Percentiles rank a stretch among this genome's conserved stretches.
phyloP scores from a whole-genome alignment of 2,113 vertebrate species.

The Calcarius ornatus region DNA sequence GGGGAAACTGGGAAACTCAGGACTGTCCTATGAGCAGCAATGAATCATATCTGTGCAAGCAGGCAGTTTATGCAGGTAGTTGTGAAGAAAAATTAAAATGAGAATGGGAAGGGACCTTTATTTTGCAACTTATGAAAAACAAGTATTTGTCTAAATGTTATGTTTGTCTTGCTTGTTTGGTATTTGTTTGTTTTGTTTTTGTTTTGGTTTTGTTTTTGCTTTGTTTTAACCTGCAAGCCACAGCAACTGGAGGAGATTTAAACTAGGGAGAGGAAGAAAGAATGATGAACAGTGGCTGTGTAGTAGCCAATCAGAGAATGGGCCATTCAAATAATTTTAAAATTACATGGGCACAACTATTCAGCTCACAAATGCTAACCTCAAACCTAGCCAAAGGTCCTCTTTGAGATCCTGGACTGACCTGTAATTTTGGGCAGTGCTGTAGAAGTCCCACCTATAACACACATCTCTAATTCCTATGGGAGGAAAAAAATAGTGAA shows the following conservation, averaged over 20 bases:
- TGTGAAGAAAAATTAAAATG: not conserved
- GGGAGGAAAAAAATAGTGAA: not conserved
- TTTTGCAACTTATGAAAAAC: not conserved
- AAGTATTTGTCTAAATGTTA: not conserved
- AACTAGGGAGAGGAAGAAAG: not conserved
- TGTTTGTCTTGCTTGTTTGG: not conserved
- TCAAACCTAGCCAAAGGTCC: not conserved
- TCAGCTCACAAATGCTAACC: not conserved
- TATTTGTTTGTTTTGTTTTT: not conserved
- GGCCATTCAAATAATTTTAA: not conserved
- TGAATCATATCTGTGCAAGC: not conserved
- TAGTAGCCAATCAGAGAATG: not conserved
- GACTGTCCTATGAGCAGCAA: not conserved
- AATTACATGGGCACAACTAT: not conserved
- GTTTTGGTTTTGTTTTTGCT: too few relatives aligned
- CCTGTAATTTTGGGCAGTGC: not conserved
- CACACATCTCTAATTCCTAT: not conserved
- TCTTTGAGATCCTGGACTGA: not conserved
- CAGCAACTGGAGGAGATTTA: not conserved
- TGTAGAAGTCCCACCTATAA: not conserved
- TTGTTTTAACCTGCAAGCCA: not conserved
- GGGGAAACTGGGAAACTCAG: not conserved
- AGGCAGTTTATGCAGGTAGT: not conserved
- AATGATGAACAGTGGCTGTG: not conserved
- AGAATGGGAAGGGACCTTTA: not conserved